Evolutionary conservation across 1,140 invertebrate genomes (phyloP).

Genomic region (Drosophila grimshawi): DNA sequence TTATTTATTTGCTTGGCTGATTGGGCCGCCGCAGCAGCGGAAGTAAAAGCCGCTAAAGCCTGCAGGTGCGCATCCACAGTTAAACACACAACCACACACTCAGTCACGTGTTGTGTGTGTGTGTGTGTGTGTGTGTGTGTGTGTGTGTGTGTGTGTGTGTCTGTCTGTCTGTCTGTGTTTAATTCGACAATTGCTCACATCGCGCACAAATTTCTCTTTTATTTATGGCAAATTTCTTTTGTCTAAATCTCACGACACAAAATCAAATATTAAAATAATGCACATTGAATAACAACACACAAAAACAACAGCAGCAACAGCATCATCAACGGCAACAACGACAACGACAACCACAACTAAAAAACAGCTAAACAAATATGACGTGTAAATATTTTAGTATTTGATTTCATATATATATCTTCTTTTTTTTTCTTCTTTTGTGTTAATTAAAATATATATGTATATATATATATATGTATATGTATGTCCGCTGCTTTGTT

Average conservation of each 20-base stretch:
- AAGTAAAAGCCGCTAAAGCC: conserved; percentile 62
- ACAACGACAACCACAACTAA: neutral
- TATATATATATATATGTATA: conserved; percentile 4
- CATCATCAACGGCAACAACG: conserved; percentile 21
- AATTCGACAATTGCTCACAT: conserved; percentile 45
- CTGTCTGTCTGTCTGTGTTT: neutral
- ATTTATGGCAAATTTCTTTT: conserved; percentile 74
- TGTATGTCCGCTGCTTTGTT: conserved; percentile 25
- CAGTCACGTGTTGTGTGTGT: conserved; percentile 5
- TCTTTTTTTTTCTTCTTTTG: neutral
- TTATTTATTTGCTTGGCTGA: conserved; percentile 56
- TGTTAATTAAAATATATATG: conserved; percentile 10
- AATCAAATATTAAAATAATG: conserved; percentile 73
- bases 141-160: neutral
- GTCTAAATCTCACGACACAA: conserved; percentile 52
- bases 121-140: neutral
- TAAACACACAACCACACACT: conserved; percentile 29
- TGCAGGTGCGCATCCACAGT: conserved; percentile 59
- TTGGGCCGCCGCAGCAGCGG: conserved; percentile 53
- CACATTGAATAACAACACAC: conserved; percentile 54
- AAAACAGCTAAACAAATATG: conserved; percentile 29
- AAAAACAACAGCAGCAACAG: conserved; percentile 24
- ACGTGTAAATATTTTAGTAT: too few species aligned
- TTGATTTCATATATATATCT: too few species aligned
- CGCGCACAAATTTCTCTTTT: conserved; percentile 72